phyloP scores from a whole-genome alignment of 2,888 invertebrate species.

The Calliopum simillimum region DNA sequence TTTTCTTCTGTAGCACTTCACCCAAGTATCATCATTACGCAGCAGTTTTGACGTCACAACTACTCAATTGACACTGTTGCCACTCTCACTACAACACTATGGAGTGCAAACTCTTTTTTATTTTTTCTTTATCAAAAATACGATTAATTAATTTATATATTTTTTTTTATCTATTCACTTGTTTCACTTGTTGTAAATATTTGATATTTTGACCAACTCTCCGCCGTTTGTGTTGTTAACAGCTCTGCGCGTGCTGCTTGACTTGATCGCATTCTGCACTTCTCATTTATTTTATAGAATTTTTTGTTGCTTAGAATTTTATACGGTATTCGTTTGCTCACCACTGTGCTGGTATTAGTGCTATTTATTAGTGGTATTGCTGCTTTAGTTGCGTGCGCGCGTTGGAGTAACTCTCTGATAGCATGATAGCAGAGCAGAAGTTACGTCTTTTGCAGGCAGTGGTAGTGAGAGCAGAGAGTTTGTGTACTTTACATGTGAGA shows the following conservation, averaged over 20 bases:
- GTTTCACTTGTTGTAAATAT: no score
- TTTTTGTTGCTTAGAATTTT: constrained; percentile 43
- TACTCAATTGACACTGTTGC: background rate
- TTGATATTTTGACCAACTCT: background rate
- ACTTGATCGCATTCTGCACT: constrained; percentile 40
- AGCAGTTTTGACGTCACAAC: background rate
- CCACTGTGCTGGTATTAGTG: constrained; percentile 1
- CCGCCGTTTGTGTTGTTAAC: constrained; percentile 22
- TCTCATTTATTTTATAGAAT: constrained; percentile 47
- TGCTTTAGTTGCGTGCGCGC: background rate
- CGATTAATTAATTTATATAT: background rate
- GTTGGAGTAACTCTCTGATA: no score
- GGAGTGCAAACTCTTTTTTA: no score
- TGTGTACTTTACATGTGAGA: background rate
- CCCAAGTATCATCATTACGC: background rate
- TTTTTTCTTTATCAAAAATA: no score
- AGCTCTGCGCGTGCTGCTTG: constrained; percentile 42
- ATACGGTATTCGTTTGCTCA: constrained; percentile 22
- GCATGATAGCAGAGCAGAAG: no score
- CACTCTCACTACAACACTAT: no score
- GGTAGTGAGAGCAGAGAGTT: background rate
- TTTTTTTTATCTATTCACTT: background rate
- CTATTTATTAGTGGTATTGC: constrained; percentile 12
- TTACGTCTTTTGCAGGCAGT: no score
- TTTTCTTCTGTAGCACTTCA: background rate